Percentiles rank a stretch among this genome's conserved stretches.
phyloP scores from a whole-genome alignment of 2,113 vertebrate species.

The Lasiurus borealis region DNA sequence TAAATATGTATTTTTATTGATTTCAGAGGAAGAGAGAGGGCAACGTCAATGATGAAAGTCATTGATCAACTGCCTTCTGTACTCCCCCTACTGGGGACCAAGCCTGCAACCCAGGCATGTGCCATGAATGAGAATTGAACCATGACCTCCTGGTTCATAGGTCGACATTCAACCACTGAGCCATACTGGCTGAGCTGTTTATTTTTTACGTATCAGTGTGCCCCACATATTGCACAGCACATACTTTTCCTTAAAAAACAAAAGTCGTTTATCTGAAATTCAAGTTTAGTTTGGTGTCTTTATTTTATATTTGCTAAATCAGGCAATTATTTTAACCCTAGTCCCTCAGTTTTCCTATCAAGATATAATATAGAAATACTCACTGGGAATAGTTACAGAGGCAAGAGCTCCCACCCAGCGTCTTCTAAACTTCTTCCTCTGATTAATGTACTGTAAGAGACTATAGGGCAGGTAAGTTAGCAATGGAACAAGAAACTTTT shows the following conservation, averaged over 20 bases:
- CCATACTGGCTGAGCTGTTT: too few relatives aligned
- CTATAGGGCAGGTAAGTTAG: slow-evolving; percentile 77
- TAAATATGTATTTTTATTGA: not conserved
- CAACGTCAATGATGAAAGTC: too few relatives aligned
- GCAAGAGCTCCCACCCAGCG: slow-evolving; percentile 94
- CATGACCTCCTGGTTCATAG: too few relatives aligned
- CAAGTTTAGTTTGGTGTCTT: slow-evolving; percentile 5
- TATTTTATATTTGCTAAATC: not conserved
- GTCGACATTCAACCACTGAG: too few relatives aligned
- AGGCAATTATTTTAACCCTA: not conserved
- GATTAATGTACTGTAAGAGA: slow-evolving; percentile 96
- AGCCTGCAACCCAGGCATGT: too few relatives aligned
- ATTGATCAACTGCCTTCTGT: too few relatives aligned
- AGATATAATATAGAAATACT: slow-evolving; percentile 84
- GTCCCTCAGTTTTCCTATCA: not conserved
- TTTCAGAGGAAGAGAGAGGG: too few relatives aligned
- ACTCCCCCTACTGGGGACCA: too few relatives aligned
- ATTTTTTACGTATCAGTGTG: not conserved
- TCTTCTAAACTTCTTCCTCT: slow-evolving; percentile 93
- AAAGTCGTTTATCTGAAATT: slow-evolving; percentile 23
- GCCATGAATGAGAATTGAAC: too few relatives aligned
- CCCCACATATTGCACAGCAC: not conserved
- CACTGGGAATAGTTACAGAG: slow-evolving; percentile 92
- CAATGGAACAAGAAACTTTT: not conserved
- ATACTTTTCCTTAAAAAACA: not conserved